Evolutionary conservation across 2,888 invertebrate genomes (phyloP).

Genomic region (Lycaena phlaeas): DNA sequence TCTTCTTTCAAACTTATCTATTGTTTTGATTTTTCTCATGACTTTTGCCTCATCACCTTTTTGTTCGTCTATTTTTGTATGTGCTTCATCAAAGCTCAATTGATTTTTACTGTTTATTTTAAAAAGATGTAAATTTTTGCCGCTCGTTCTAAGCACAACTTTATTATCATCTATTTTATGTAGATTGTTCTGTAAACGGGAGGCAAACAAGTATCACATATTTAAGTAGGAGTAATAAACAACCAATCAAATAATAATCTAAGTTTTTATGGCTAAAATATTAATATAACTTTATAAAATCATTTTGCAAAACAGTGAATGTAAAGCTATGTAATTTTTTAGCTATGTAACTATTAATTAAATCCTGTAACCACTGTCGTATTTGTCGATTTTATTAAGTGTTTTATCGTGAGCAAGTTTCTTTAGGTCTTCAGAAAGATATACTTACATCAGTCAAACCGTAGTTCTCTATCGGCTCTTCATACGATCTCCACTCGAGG

Average conservation of each 20-base stretch:
- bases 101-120: conserved; percentile 13
- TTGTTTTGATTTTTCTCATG: conserved; percentile 6
- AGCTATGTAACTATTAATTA: too few species aligned
- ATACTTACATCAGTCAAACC: not conserved
- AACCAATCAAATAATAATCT: too few species aligned
- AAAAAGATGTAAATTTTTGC: not conserved
- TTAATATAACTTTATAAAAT: too few species aligned
- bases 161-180: too few species aligned
- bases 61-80: not conserved
- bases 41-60: conserved; percentile 3
- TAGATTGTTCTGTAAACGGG: too few species aligned
- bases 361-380: too few species aligned
- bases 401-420: too few species aligned
- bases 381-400: too few species aligned
- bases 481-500: conserved; percentile 24
- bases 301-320: too few species aligned
- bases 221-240: too few species aligned
- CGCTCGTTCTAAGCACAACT: not conserved
- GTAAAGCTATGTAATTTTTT: too few species aligned
- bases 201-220: not conserved
- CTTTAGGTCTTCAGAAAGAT: not conserved
- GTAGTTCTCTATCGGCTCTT: not conserved
- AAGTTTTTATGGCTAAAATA: too few species aligned
- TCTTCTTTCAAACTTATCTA: conserved; percentile 7
- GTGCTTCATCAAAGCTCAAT: conserved; percentile 25